Percentiles rank a stretch among this genome's conserved stretches.
Conservation (phyloP, 1,140 invertebrate genomes). For the Aphis gossypii region DNA sequence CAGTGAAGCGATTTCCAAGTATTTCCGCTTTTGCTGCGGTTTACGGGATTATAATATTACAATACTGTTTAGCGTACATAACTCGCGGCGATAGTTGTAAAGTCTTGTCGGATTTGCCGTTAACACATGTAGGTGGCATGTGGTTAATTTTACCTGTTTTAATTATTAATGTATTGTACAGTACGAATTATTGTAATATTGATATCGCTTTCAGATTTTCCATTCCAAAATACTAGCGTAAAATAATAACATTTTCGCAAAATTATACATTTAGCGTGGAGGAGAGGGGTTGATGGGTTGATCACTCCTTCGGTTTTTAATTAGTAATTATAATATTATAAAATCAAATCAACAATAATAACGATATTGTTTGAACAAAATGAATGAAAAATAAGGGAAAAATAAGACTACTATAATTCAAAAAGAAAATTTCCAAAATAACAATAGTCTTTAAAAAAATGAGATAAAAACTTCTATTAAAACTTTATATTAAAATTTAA, state of each 20-base stretch:
- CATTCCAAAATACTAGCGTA: too few species aligned
- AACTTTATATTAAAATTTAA: not conserved
- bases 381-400: too few species aligned
- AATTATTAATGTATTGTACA: not conserved
- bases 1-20: not conserved
- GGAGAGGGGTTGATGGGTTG: not conserved
- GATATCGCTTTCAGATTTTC: not conserved
- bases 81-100: not conserved
- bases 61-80: not conserved
- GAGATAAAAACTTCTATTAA: not conserved
- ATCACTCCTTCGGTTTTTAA: not conserved
- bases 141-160: not conserved
- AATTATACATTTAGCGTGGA: not conserved
- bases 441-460: not conserved
- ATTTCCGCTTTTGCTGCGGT: not conserved
- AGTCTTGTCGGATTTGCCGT: not conserved
- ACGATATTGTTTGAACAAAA: not conserved
- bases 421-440: not conserved
- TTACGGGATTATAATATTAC: constrained; percentile 18
- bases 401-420: not conserved
- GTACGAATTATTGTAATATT: not conserved
- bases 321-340: not conserved
- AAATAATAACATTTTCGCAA: fast-evolving
- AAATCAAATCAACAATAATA: not conserved
- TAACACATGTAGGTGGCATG: not conserved